These are phyloP conservation scores for Plebejus argus DNA, from an alignment of 2,888 invertebrate genomes.

Conservation along the genomic window DNA sequence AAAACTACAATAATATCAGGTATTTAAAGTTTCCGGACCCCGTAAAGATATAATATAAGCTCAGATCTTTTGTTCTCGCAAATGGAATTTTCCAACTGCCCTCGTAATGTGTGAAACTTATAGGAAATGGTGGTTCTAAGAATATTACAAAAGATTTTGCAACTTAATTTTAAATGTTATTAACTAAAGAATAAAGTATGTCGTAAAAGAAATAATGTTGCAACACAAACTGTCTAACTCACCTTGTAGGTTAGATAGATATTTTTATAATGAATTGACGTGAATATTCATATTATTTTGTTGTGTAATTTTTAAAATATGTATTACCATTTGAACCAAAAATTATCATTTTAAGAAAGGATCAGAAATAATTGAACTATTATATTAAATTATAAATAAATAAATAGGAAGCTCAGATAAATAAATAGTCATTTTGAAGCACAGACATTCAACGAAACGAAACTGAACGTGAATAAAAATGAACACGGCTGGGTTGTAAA, in stretches of 20 bases:
- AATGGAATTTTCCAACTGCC: slow-evolving; percentile 49
- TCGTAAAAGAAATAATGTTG: background rate
- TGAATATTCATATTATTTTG: no score
- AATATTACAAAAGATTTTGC: background rate
- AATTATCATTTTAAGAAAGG: no score
- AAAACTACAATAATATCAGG: slow-evolving; percentile 4
- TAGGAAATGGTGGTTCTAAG: slow-evolving; percentile 32
- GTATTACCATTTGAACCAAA: no score
- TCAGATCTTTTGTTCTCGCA: slow-evolving; percentile 52
- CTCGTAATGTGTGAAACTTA: slow-evolving; percentile 45
- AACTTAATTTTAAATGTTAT: background rate
- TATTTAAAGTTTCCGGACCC: slow-evolving; percentile 61
- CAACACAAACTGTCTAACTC: background rate
- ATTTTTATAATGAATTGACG: no score
- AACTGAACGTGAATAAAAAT: slow-evolving; percentile 22
- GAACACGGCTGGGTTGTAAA: slow-evolving; percentile 17
- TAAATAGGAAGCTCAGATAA: background rate
- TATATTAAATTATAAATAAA: no score
- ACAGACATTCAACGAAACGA: background rate
- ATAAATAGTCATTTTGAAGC: background rate
- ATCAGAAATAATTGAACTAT: no score
- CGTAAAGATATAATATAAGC: slow-evolving; percentile 63
- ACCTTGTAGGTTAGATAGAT: background rate
- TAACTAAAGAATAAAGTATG: background rate
- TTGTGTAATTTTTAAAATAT: no score